Conservation (phyloP, 2,888 invertebrate genomes). For the Tipula confusa region DNA sequence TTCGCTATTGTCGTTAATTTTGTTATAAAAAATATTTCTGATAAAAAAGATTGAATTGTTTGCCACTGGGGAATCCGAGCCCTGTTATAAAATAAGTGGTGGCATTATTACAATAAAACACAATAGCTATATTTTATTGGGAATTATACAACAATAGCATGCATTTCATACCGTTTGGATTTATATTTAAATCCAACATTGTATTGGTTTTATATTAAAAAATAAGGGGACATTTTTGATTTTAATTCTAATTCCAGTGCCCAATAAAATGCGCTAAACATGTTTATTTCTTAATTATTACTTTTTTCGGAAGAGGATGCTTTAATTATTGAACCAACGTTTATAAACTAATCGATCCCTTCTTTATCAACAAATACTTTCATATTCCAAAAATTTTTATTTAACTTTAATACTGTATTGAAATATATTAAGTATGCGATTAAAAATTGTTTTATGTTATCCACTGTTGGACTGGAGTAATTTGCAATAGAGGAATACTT, state of each 20-base stretch:
- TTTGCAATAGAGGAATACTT: no score
- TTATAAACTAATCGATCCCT: not conserved
- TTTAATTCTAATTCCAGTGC: no score
- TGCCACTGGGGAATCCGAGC: constrained; percentile 37
- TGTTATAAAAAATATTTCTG: constrained; percentile 74
- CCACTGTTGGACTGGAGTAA: no score
- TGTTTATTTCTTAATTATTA: not conserved
- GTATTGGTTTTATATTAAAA: no score
- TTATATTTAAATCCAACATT: no score
- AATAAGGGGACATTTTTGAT: no score
- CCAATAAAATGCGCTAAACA: no score
- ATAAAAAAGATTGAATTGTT: constrained; percentile 46
- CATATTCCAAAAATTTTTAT: not conserved
- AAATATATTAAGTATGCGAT: not conserved
- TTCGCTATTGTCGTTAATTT: constrained; percentile 92
- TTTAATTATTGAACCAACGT: not conserved
- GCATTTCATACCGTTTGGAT: no score
- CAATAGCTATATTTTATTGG: no score
- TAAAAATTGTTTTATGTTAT: not conserved
- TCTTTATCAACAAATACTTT: not conserved
- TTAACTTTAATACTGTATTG: not conserved
- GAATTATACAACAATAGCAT: no score
- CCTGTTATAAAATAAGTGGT: not conserved
- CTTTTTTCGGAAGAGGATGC: not conserved
- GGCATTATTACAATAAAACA: not conserved